These are phyloP conservation scores for Leontopithecus rosalia DNA, from an alignment of 2,797 vertebrate genomes.

Conservation along the genomic window DNA sequence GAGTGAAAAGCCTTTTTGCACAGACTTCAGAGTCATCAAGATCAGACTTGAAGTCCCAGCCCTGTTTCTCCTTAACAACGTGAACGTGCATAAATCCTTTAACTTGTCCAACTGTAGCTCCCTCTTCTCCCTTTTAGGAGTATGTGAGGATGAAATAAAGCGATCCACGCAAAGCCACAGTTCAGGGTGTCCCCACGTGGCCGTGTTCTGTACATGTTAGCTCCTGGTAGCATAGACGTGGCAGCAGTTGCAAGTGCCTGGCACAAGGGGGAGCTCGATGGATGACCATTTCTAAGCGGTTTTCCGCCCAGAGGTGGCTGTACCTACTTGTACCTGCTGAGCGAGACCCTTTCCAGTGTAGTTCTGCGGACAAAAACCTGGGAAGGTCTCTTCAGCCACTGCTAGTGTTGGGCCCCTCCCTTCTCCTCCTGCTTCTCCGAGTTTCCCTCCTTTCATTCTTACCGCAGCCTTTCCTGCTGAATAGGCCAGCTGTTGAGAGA, in stretches of 20 bases:
- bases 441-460: neutral
- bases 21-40: neutral
- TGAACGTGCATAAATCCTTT: neutral
- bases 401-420: fast-evolving
- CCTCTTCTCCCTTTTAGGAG: neutral
- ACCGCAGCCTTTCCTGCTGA: slow-evolving; percentile 84
- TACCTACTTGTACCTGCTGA: fast-evolving
- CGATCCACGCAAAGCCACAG: fast-evolving
- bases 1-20: neutral
- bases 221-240: fast-evolving
- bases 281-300: fast-evolving
- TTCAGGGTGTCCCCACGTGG: fast-evolving
- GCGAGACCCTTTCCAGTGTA: neutral
- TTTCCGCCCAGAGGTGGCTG: neutral
- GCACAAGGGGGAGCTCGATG: fast-evolving
- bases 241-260: neutral
- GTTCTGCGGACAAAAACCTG: neutral
- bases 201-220: fast-evolving
- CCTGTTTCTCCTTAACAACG: fast-evolving
- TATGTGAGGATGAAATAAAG: fast-evolving
- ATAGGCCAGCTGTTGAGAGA: slow-evolving; percentile 95
- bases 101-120: neutral
- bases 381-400: neutral
- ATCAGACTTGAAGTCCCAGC: neutral
- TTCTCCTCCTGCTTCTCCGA: fast-evolving